Evolutionary conservation across 2,113 vertebrate species (phyloP), one percentile per base, ranked within the genome.

Genomic region (Clarias magur): DNA sequence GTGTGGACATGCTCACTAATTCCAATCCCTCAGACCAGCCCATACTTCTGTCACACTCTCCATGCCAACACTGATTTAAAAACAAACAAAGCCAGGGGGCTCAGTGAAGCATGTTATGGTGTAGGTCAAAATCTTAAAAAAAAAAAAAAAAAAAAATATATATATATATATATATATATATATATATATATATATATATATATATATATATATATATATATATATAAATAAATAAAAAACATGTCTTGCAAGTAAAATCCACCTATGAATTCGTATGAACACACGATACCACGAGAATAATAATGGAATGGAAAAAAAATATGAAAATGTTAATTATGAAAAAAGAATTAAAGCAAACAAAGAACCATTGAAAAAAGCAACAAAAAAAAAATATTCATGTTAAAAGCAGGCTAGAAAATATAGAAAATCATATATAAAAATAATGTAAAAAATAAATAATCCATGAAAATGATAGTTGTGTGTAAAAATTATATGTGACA

Each of bases 11-110:
- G 76, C 62, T 80, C 19, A 12, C 76, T 86, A 67, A 86, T 38
- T 86, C 85, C 3, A 21, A 59, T 59, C 85, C 10, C 19, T 86
- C 53, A 59, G 85, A 86, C 85, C 85, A 70, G 85, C 76, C 76
- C 85, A 80, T 79, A 86, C 76, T 80, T 80, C 85, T 70, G 85
- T 80, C 85, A 86, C 63, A 42, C 63, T 68, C 76, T 70, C 60
- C 54, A 57, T 80, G 85, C 76, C 85, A 80, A 67, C 76, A 80
- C 76, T 86, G 63, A 70, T 70, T 86, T 80, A n/a, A 42, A 70
- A 70, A 48, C 62, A 86, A 86, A 86, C 27, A 67, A 79, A 38
- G 76, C 85, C 76, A 70, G 53, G 67, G 67, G 76, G 63, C 23
- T 70, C 34, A 42, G 75, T 59, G 78, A 65, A 70, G 53, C 56